Conservation (phyloP, 2,113 vertebrate species). For the Acrocephalus kingi region DNA sequence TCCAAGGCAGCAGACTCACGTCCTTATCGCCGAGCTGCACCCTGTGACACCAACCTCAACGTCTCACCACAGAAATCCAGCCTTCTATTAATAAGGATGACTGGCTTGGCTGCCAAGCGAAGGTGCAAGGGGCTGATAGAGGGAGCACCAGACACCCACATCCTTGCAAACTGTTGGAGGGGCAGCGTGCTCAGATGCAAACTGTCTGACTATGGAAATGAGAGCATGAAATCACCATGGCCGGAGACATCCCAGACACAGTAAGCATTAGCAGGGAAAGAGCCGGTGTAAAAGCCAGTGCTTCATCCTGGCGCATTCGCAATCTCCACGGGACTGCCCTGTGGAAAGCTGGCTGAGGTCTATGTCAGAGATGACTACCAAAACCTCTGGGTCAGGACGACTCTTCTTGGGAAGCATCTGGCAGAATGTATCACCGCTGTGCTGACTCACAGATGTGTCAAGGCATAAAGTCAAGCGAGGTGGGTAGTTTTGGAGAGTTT, state of each 20-base stretch:
- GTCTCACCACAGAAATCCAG: slow-evolving; percentile 64
- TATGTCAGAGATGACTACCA: slow-evolving; percentile 34
- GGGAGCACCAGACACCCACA: slow-evolving; percentile 3
- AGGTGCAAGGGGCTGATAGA: slow-evolving; percentile 51
- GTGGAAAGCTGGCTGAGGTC: neutral
- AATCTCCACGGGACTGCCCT: neutral
- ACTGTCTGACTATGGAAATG: neutral
- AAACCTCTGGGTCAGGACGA: neutral
- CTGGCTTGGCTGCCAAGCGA: neutral
- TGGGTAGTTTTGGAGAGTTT: neutral
- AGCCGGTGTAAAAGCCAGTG: neutral
- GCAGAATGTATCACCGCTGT: neutral
- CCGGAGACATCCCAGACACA: neutral
- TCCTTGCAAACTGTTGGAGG: neutral
- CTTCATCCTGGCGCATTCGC: neutral
- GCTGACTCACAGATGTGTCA: slow-evolving; percentile 53
- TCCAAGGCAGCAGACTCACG: rapidly evolving
- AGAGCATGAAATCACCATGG: neutral
- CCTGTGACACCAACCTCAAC: slow-evolving; percentile 61
- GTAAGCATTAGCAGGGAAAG: neutral
- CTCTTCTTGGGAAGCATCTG: neutral
- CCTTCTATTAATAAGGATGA: slow-evolving; percentile 54
- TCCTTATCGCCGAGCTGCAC: slow-evolving; percentile 5
- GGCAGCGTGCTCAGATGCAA: neutral
- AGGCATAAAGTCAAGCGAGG: neutral